Percentiles rank a stretch among this genome's conserved stretches.
phyloP scores from a whole-genome alignment of 2,888 invertebrate genomes.

The Ceriagrion tenellum region DNA sequence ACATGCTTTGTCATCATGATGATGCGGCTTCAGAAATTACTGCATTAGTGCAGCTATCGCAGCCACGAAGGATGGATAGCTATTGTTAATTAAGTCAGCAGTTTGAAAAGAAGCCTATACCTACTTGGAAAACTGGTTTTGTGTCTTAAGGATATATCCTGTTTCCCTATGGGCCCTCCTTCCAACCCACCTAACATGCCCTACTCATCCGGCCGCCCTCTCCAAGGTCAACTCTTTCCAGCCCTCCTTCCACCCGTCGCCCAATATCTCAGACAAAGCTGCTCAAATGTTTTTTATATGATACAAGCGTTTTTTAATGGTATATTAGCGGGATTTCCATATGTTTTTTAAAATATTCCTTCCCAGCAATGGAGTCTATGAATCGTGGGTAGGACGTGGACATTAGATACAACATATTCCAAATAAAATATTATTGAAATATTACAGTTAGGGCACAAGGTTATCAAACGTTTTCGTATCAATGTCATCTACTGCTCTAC shows the following conservation, averaged over 20 bases:
- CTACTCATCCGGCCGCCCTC: neutral
- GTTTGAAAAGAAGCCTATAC: slow-evolving; percentile 9
- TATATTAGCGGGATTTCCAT: neutral
- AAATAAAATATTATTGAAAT: no score
- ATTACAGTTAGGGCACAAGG: no score
- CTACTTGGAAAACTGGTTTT: slow-evolving; percentile 21
- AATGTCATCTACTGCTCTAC: no score
- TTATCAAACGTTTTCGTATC: no score
- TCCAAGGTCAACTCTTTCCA: slow-evolving; percentile 3
- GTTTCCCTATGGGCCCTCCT: slow-evolving; percentile 25
- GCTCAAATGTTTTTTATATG: neutral
- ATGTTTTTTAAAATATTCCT: no score
- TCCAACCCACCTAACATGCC: slow-evolving; percentile 5
- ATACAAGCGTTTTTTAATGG: neutral
- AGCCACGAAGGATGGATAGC: neutral
- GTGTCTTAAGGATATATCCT: slow-evolving; percentile 26
- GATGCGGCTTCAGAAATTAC: neutral
- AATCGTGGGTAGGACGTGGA: no score
- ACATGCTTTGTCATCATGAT: neutral
- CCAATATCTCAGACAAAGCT: neutral
- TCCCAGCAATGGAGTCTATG: no score
- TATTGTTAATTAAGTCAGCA: slow-evolving; percentile 1
- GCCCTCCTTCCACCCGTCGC: neutral
- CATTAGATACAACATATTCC: no score
- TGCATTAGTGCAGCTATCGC: neutral